Evolutionary conservation across 1,140 invertebrate species (phyloP), one percentile per base, ranked within the genome.

Genomic region (Cotesia vestalis): DNA sequence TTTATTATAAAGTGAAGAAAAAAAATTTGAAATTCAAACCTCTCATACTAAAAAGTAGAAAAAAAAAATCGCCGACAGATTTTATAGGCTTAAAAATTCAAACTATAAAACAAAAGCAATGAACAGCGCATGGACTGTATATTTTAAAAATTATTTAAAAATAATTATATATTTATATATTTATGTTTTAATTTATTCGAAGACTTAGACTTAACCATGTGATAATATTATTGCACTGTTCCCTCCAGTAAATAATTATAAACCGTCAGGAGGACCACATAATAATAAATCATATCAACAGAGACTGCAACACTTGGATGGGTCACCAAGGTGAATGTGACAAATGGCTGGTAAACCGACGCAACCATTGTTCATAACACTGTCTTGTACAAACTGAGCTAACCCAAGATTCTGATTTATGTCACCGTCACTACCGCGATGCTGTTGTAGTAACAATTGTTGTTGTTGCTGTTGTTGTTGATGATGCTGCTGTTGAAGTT

Each of bases 291-390:
- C 36, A 67, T 69, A 86, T 89, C 85, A 91, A 87, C 89, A 90
- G 68, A 90, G 88, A 78, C 88, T 90, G 77, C 89, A 90, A 73
- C 89, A 90, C 77, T 90, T 90, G 38, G 88, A 88, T 20, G 88
- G 83, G 66, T 89, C 88, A 59, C 88, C 88, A 52, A 90, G 81
- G 78, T 90, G 89, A 55, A 89, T 84, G 38, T 89, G 88, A 77
- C 90, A 90, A 55, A 90, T 86, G 0, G 85, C 80, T 3, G 87
- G 86, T 64, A 89, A 27, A n/a, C 83, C 86, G 20, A 75, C 77
- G 77, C 87, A 88, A 4, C 84, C 84, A 60, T 87, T 86, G 35
- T 84, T 76, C 2, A 85, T 76, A 77, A 84, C 79, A 76, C 76
- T 79, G 35, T 82, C 81, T 46, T 83, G 79, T 0, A 77, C 76